Conservation (phyloP, 2,888 invertebrate species). For the Meghimatium bilineatum region DNA sequence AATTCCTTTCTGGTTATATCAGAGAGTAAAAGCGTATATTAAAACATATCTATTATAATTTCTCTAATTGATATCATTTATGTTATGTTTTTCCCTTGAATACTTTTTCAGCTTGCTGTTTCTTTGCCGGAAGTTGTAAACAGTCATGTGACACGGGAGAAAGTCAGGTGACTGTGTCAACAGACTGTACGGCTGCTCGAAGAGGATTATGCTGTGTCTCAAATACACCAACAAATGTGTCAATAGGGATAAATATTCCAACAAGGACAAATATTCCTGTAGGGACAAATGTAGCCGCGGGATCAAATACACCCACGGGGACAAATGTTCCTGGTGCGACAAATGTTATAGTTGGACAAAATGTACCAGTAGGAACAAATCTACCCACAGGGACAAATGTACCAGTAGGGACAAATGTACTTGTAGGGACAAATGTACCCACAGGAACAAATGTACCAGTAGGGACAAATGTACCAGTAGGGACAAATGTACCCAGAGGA, state of each 20-base stretch:
- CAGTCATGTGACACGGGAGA: background rate
- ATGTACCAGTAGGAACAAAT: background rate
- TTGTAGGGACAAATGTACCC: too few relatives aligned
- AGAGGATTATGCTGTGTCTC: conserved; percentile 1
- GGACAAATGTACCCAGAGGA: too few relatives aligned
- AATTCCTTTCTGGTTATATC: too few relatives aligned
- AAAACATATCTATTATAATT: too few relatives aligned
- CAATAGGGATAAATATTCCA: background rate
- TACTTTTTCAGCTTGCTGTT: conserved; percentile 11
- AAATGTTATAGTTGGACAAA: background rate
- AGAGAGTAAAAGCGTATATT: too few relatives aligned
- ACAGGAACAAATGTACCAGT: background rate
- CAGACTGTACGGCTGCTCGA: background rate
- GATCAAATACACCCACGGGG: too few relatives aligned
- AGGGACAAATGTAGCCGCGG: background rate
- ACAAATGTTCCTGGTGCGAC: too few relatives aligned
- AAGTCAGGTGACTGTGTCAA: background rate
- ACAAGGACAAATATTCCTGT: background rate
- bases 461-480: background rate
- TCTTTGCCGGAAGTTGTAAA: conserved; percentile 7
- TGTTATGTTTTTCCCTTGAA: too few relatives aligned
- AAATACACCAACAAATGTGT: background rate
- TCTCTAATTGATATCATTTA: too few relatives aligned
- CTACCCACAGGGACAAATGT: too few relatives aligned
- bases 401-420: too few relatives aligned